These are phyloP conservation scores for Ornithoptera alexandrae DNA, from an alignment of 2,888 invertebrate genomes.

Conservation along the genomic window DNA sequence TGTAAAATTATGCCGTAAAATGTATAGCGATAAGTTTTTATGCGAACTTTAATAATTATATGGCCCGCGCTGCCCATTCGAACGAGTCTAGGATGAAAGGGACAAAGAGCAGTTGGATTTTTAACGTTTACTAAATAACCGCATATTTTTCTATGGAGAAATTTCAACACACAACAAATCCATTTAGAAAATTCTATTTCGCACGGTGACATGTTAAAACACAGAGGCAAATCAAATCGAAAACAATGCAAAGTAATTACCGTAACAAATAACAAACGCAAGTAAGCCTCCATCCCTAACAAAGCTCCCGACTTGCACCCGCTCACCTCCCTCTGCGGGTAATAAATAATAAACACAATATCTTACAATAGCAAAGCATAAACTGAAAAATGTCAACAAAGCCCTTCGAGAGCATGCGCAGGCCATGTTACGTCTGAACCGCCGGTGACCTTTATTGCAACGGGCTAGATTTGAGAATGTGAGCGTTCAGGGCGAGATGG, in stretches of 20 bases:
- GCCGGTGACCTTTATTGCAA: slow-evolving; percentile 13
- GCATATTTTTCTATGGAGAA: background rate
- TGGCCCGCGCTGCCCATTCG: background rate
- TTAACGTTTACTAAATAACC: background rate
- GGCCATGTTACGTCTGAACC: slow-evolving; percentile 15
- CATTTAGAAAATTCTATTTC: slow-evolving; percentile 10
- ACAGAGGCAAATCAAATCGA: slow-evolving; percentile 45
- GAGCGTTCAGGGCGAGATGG: background rate
- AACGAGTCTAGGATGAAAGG: background rate
- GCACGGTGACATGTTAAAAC: slow-evolving; percentile 27
- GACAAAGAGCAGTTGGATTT: background rate
- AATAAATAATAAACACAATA: slow-evolving; percentile 46
- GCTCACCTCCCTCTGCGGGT: slow-evolving; percentile 29
- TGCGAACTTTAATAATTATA: slow-evolving; percentile 17
- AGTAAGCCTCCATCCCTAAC: slow-evolving; percentile 1
- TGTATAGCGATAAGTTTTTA: slow-evolving; percentile 20
- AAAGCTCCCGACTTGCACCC: slow-evolving; percentile 28
- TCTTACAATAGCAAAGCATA: slow-evolving; percentile 62
- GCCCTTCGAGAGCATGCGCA: slow-evolving; percentile 38
- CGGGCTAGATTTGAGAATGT: slow-evolving; percentile 11
- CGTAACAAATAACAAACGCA: slow-evolving; percentile 43
- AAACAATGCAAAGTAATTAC: slow-evolving; percentile 46
- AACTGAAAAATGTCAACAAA: slow-evolving; percentile 61
- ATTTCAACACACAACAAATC: background rate
- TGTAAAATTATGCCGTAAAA: slow-evolving; percentile 20